These are phyloP conservation scores for Chelmon rostratus DNA, from an alignment of 2,797 vertebrate genomes.

Conservation along the genomic window DNA sequence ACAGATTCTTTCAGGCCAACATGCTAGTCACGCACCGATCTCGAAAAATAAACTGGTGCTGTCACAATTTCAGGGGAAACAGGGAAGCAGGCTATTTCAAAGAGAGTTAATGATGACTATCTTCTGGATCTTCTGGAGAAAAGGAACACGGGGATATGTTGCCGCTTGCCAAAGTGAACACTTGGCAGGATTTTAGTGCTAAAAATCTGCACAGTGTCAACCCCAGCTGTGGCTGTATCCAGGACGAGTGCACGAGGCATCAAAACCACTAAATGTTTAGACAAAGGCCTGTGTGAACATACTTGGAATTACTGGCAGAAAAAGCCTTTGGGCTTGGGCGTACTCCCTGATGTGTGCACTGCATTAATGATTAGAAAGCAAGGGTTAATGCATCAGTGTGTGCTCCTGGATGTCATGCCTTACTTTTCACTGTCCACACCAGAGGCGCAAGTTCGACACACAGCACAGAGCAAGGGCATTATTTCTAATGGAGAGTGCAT, in stretches of 20 bases:
- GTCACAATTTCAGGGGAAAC: background rate
- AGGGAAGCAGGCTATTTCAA: background rate
- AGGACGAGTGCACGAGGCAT: slow-evolving; percentile 1
- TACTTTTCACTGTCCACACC: background rate
- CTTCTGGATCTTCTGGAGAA: slow-evolving; percentile 4
- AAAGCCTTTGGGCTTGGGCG: background rate
- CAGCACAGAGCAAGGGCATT: background rate
- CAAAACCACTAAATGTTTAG: slow-evolving; percentile 24
- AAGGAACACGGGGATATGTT: background rate
- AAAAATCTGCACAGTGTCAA: slow-evolving; percentile 6
- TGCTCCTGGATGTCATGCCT: background rate
- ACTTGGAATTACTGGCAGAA: slow-evolving; percentile 1
- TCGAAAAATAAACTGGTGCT: slow-evolving; percentile 2
- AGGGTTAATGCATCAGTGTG: background rate
- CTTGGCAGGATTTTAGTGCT: slow-evolving; percentile 10
- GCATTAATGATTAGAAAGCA: slow-evolving; percentile 30
- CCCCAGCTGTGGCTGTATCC: slow-evolving; percentile 1
- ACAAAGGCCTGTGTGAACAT: slow-evolving; percentile 7
- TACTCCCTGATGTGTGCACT: slow-evolving; percentile 5
- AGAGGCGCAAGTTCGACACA: background rate
- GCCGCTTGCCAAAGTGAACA: slow-evolving; percentile 11
- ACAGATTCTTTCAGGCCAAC: background rate
- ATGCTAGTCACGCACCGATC: background rate
- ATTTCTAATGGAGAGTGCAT: background rate
- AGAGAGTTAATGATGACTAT: background rate